Evolutionary conservation across 2,797 vertebrate species (phyloP).

Genomic region (Paguma larvata): DNA sequence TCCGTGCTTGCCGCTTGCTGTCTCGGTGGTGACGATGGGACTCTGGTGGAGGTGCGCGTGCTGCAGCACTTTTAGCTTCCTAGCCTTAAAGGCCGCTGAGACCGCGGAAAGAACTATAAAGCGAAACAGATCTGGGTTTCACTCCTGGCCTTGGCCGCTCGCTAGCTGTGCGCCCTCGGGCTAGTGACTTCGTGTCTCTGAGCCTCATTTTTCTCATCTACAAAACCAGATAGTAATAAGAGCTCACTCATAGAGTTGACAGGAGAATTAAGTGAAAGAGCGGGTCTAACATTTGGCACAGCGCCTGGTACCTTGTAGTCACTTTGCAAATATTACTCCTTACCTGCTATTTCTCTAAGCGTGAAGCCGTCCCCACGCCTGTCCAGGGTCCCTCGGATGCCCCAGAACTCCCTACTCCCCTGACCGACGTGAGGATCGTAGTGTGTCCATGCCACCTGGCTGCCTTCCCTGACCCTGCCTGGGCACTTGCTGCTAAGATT

Average conservation of each 20-base stretch:
- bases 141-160: neutral
- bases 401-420: neutral
- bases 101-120: neutral
- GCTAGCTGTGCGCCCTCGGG: neutral
- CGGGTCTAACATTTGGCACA: neutral
- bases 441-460: neutral
- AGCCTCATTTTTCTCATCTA: conserved; percentile 24
- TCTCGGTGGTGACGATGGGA: neutral
- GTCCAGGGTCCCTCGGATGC: neutral
- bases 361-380: neutral
- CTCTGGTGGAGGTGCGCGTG: neutral
- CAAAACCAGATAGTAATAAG: conserved; percentile 35
- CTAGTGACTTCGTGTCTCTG: neutral
- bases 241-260: neutral
- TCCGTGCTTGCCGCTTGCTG: neutral
- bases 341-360: neutral
- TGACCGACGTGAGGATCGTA: neutral
- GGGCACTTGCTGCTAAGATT: neutral
- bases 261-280: conserved; percentile 44
- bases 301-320: neutral
- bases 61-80: neutral
- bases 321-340: neutral
- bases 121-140: neutral
- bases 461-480: neutral
- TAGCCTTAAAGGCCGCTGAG: neutral